Percentiles rank a stretch among this genome's conserved stretches.
Evolutionary conservation across 2,113 vertebrate species (phyloP).

Genomic region (Steatornis caripensis): DNA sequence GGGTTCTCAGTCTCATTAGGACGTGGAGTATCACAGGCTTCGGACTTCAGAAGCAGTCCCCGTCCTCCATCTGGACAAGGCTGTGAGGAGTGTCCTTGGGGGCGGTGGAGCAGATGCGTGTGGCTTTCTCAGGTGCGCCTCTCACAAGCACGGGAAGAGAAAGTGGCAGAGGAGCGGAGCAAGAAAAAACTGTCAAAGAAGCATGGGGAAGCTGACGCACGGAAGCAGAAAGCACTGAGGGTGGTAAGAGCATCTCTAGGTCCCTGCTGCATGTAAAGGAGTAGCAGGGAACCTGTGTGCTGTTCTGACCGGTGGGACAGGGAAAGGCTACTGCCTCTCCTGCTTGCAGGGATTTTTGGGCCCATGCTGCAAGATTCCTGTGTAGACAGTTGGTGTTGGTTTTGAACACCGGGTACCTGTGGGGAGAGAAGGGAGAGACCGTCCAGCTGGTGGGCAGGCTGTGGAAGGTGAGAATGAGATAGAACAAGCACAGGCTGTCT

Average conservation of each 20-base stretch:
- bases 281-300: fast-evolving
- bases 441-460: background rate
- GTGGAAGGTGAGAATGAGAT: too few relatives aligned
- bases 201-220: slow-evolving; percentile 77
- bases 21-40: background rate
- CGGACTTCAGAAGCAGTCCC: background rate
- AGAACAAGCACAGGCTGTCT: background rate
- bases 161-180: slow-evolving; percentile 80
- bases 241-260: background rate
- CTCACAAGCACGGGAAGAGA: slow-evolving; percentile 71
- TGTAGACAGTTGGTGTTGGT: background rate
- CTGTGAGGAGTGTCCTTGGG: background rate
- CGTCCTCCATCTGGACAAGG: fast-evolving
- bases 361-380: background rate
- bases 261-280: background rate
- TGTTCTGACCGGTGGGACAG: background rate
- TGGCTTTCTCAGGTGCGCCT: slow-evolving; percentile 7
- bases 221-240: slow-evolving; percentile 75
- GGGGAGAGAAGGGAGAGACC: background rate
- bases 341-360: background rate
- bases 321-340: background rate
- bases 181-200: slow-evolving; percentile 83
- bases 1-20: fast-evolving
- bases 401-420: background rate
- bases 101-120: fast-evolving